These are phyloP conservation scores for Phylloscopus whistleri DNA, from an alignment of 2,113 vertebrate species.

Conservation along the genomic window DNA sequence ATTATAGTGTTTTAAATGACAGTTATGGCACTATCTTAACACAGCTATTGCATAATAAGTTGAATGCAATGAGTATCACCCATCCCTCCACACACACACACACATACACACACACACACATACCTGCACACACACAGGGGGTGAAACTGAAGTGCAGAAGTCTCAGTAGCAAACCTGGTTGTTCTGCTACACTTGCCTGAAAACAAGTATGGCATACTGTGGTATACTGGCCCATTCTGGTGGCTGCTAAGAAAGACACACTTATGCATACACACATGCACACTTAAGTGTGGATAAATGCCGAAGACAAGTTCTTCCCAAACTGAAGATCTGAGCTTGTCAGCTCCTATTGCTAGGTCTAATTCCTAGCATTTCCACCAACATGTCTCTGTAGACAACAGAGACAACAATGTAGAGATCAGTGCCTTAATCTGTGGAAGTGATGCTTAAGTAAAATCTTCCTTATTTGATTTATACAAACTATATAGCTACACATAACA, in stretches of 20 bases:
- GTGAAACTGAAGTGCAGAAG: not conserved
- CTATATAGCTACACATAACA: not conserved
- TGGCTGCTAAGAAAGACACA: conserved; percentile 6
- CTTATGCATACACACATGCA: not conserved
- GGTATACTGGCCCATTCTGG: conserved; percentile 29
- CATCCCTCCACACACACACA: not conserved
- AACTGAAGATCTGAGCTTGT: not conserved
- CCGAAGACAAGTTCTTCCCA: not conserved
- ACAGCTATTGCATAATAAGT: not conserved
- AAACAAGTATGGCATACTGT: not conserved
- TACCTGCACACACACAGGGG: not conserved
- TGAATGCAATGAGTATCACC: not conserved
- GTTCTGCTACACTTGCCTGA: not conserved
- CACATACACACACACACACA: not conserved
- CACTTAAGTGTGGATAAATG: not conserved
- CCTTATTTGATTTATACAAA: not conserved
- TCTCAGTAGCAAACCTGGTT: conserved; percentile 8
- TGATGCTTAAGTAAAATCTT: not conserved
- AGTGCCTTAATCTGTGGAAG: not conserved
- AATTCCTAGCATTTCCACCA: not conserved
- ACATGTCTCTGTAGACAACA: not conserved
- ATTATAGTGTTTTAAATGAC: not conserved
- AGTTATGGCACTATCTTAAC: not conserved
- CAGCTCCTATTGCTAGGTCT: not conserved
- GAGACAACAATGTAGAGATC: not conserved